Base-by-base conservation (phyloP, 1,140 invertebrate species). In the Carposina sasakii region DNA sequence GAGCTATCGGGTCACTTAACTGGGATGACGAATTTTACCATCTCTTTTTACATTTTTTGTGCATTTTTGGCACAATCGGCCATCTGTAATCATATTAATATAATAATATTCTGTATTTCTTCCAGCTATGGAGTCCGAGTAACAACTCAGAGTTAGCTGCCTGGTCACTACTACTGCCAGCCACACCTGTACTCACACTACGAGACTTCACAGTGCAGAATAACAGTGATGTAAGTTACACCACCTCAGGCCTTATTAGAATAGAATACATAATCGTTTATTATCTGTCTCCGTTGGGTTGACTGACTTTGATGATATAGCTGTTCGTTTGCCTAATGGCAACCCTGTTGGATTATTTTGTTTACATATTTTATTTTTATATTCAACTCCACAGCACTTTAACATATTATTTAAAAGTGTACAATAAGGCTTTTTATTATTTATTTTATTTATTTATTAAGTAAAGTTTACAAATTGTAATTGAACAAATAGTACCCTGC, bases 161-260 rank as follows among this genome's bases (percentile, higher is more conserved):
- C 1, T 62, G 76, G 40, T 52, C 72, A 0, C 37, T 69, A 48
- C 37, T 81, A 41, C 40, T 81, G 43, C 76, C 72, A 1, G 74
- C 70, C 22, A 45, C 67, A 15, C 70, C 77, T 0, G 58, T 76
- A 12, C 53, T 78, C 8, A 15, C 31, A 8, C 9, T 58, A 5
- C 3, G 50, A 0, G 70, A 73, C 43, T 20, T 77, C 0, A 19
- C 20, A 3, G 22, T 10, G 0, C 40, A 51, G 3, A 41, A 47
- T 21, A 68, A 69, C 36, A 46, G 57, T n/a, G n/a, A n/a, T n/a
- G n/a, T n/a, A n/a, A n/a, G n/a, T n/a, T n/a, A n/a, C n/a, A n/a
- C n/a, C n/a, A n/a, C n/a, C 1, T 58, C 66, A 8, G n/a, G 12
- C 4, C 21, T 36, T 2, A 64, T 74, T 26, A 63, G 58, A 52